Percentiles rank a stretch among this genome's conserved stretches.
Evolutionary conservation across 2,113 vertebrate species (phyloP).

Genomic region (Origma solitaria): DNA sequence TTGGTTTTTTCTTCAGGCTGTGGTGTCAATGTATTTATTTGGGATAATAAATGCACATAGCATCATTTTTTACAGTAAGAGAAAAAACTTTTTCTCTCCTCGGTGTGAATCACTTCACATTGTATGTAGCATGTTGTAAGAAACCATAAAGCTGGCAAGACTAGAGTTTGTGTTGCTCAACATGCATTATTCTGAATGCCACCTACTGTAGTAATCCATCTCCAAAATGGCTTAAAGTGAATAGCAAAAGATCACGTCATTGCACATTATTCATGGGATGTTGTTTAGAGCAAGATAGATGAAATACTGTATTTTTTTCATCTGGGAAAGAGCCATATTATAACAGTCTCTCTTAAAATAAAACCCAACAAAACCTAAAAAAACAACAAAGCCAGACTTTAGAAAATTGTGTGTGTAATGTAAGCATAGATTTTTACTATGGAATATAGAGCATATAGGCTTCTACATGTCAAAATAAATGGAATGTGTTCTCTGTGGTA

Average conservation of each 20-base stretch:
- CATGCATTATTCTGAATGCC: background rate
- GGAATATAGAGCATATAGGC: background rate
- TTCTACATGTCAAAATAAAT: background rate
- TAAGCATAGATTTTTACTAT: background rate
- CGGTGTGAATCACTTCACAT: background rate
- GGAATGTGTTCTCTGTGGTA: background rate
- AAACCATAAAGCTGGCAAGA: background rate
- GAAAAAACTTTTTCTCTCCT: background rate
- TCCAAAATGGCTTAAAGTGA: background rate
- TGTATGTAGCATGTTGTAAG: background rate
- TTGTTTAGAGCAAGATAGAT: background rate
- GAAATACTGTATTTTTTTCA: background rate
- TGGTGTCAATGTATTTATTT: constrained; percentile 4
- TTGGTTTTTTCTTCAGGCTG: constrained; percentile 3
- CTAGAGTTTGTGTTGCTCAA: background rate
- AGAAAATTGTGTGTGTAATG: background rate
- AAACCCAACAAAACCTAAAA: background rate
- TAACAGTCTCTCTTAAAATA: background rate
- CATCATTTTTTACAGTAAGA: background rate
- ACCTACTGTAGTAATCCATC: background rate
- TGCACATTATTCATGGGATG: background rate
- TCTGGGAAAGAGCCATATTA: background rate
- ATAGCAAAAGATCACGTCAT: background rate
- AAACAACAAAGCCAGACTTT: background rate
- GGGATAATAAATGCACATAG: background rate